A percentile compares a stretch with the other conserved stretches of the same genome.
Conservation (phyloP, 2,797 vertebrate species). For the Tragopan temminckii region DNA sequence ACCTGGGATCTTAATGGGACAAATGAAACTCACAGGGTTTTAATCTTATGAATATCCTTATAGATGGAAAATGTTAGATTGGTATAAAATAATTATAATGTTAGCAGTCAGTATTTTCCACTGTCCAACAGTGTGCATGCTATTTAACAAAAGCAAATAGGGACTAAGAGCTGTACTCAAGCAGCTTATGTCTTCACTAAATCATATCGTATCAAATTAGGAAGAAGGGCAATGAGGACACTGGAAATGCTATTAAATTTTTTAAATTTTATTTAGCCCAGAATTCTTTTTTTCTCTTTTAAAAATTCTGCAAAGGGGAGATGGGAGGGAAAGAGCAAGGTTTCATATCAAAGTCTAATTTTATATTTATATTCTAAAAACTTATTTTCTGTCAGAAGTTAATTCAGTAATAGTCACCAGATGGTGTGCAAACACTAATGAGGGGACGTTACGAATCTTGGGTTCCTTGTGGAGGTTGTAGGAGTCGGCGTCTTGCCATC, state of each 20-base stretch:
- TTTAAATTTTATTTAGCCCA: background rate
- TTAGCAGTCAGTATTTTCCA: background rate
- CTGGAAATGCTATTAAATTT: background rate
- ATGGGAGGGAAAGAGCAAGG: background rate
- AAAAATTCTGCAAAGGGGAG: background rate
- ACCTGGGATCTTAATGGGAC: background rate
- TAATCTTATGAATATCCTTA: background rate
- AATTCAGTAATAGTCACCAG: slow-evolving; percentile 84
- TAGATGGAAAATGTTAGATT: background rate
- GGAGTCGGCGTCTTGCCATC: slow-evolving; percentile 77
- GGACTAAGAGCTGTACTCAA: background rate
- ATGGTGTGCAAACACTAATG: slow-evolving; percentile 82
- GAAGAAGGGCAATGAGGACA: background rate
- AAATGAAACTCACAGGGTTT: slow-evolving; percentile 6
- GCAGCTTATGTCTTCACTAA: background rate
- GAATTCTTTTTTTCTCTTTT: background rate
- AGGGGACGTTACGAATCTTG: slow-evolving; percentile 79
- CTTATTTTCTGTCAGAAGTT: slow-evolving; percentile 74
- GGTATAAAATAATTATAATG: background rate
- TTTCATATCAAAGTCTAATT: slow-evolving; percentile 40
- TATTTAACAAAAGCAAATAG: background rate
- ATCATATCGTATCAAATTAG: background rate
- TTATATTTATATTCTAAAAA: slow-evolving; percentile 46
- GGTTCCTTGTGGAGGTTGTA: slow-evolving; percentile 74
- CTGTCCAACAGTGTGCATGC: background rate